phyloP scores from a whole-genome alignment of 2,888 invertebrate genomes.

The Mylabris sibirica region DNA sequence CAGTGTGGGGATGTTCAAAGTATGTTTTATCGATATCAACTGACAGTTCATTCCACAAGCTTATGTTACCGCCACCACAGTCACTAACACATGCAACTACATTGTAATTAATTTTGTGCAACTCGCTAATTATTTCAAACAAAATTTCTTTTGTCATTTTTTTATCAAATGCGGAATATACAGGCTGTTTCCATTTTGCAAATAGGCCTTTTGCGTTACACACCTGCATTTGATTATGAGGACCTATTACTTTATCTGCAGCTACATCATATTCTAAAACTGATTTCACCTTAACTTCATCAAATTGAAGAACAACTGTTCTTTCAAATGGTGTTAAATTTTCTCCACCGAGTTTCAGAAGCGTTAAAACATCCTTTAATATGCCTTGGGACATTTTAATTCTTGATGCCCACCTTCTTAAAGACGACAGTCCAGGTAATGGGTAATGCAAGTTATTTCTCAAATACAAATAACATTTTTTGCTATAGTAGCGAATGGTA shows the following conservation, averaged over 20 bases:
- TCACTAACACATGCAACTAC: conserved; percentile 46
- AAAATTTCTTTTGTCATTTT: conserved; percentile 43
- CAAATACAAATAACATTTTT: too few relatives aligned
- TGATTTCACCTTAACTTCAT: conserved; percentile 33
- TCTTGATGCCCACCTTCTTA: too few relatives aligned
- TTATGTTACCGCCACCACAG: conserved; percentile 43
- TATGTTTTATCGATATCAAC: too few relatives aligned
- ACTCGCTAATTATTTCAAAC: conserved; percentile 30
- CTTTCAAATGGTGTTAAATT: too few relatives aligned
- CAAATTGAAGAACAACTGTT: conserved; percentile 3
- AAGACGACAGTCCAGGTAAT: too few relatives aligned
- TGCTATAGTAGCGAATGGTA: too few relatives aligned
- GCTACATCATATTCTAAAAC: conserved; percentile 32
- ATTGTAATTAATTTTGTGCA: conserved; percentile 40
- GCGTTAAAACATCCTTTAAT: too few relatives aligned
- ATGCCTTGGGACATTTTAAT: too few relatives aligned
- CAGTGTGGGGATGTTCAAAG: conserved; percentile 40
- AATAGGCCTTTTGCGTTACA: conserved; percentile 38
- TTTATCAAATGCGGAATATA: conserved; percentile 42
- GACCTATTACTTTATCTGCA: conserved; percentile 34
- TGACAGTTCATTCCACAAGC: too few relatives aligned
- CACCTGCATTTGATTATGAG: conserved; percentile 36
- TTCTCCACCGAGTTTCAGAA: too few relatives aligned
- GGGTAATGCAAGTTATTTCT: too few relatives aligned
- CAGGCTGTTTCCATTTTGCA: conserved; percentile 39